These are phyloP conservation scores for Colinus virginianus DNA, from an alignment of 2,113 vertebrate species.

Conservation along the genomic window DNA sequence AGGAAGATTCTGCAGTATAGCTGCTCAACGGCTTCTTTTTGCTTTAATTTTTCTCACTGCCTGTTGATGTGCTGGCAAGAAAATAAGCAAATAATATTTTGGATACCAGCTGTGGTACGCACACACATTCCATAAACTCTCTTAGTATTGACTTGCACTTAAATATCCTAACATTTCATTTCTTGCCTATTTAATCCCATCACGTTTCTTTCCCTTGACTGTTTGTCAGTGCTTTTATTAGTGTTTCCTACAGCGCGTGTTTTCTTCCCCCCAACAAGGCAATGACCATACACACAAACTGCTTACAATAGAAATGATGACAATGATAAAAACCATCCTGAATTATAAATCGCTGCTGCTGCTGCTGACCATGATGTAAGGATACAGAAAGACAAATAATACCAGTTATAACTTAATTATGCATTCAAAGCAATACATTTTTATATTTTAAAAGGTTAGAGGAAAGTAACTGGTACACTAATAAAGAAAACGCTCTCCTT, in stretches of 20 bases:
- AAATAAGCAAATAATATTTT: neutral
- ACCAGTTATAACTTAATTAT: neutral
- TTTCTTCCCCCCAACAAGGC: neutral
- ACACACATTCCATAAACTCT: fast-evolving
- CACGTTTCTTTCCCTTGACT: neutral
- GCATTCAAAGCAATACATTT: neutral
- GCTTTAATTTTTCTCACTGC: too few relatives aligned
- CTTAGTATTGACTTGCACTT: neutral
- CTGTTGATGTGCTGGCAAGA: neutral
- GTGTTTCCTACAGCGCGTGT: neutral
- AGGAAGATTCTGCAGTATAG: neutral
- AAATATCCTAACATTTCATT: neutral
- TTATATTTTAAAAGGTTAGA: neutral
- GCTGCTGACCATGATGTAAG: neutral
- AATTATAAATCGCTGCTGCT: neutral
- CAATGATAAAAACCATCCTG: neutral
- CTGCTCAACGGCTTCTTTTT: neutral
- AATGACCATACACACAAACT: neutral
- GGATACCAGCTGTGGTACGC: neutral
- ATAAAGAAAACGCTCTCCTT: neutral
- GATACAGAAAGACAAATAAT: neutral
- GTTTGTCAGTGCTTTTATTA: neutral
- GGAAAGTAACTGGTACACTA: neutral
- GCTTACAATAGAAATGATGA: neutral
- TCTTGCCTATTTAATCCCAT: neutral